phyloP scores from a whole-genome alignment of 2,888 invertebrate species.

The Nasonia oneida region DNA sequence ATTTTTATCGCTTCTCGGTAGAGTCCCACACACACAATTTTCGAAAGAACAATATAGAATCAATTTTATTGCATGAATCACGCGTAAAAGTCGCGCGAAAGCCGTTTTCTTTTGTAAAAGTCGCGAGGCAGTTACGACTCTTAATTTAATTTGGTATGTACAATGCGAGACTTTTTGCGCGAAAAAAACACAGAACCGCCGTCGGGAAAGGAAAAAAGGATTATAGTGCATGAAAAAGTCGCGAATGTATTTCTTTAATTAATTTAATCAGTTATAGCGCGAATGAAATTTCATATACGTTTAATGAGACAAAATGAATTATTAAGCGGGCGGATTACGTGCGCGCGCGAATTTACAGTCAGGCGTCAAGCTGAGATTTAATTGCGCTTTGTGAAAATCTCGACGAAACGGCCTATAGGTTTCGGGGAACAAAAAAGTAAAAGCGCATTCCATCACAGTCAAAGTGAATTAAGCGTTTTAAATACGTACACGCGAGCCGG shows the following conservation, averaged over 20 bases:
- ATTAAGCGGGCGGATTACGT: conserved; percentile 38
- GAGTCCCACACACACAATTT: conserved; percentile 17
- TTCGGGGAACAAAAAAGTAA: conserved; percentile 2
- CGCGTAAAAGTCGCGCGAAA: conserved; percentile 3
- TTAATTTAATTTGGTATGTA: background rate
- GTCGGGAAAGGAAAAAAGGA: background rate
- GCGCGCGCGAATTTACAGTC: conserved; percentile 22
- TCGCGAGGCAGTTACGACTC: background rate
- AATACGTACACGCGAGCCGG: background rate
- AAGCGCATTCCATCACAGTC: background rate
- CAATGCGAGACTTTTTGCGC: background rate
- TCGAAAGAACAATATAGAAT: background rate
- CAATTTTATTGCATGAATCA: conserved; percentile 20
- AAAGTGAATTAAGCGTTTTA: background rate
- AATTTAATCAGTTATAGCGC: conserved; percentile 44
- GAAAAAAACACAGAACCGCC: background rate
- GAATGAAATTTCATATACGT: conserved; percentile 26
- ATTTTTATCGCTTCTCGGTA: conserved; percentile 7
- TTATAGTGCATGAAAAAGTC: background rate
- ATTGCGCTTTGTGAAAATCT: conserved; percentile 35
- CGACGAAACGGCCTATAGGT: background rate
- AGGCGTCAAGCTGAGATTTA: conserved; percentile 32
- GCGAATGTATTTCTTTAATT: conserved; percentile 19
- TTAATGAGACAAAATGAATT: conserved; percentile 49
- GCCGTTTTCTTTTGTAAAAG: conserved; percentile 31